Conservation (phyloP, 2,888 invertebrate species). For the Cylindroiulus punctatus region DNA sequence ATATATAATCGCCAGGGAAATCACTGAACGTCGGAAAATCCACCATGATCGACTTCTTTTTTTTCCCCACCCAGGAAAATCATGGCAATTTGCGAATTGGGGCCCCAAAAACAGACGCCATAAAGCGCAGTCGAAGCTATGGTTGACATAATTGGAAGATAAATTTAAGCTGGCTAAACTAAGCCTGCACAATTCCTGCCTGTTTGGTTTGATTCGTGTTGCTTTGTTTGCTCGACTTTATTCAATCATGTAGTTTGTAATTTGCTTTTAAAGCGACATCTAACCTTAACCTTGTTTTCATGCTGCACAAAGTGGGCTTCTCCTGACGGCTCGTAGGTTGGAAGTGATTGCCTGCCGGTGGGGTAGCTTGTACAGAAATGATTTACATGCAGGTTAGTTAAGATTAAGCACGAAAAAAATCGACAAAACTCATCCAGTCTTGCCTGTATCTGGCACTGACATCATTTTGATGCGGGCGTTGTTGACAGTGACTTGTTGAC, state of each 20-base stretch:
- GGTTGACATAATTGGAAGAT: conserved; percentile 32
- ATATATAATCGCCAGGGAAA: conserved; percentile 6
- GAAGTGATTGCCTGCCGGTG: too few relatives aligned
- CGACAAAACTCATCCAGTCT: too few relatives aligned
- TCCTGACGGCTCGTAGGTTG: too few relatives aligned
- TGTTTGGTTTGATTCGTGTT: background rate
- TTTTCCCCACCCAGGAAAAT: background rate
- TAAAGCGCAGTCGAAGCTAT: background rate
- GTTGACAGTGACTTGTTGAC: too few relatives aligned
- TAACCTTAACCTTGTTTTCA: background rate
- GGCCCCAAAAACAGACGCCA: background rate
- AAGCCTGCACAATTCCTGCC: background rate
- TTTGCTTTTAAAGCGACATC: background rate
- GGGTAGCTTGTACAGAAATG: too few relatives aligned
- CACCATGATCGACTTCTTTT: background rate
- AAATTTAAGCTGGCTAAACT: conserved; percentile 6
- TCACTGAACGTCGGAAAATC: background rate
- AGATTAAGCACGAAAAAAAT: too few relatives aligned
- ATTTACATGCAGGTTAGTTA: too few relatives aligned
- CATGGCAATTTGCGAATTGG: conserved; percentile 1
- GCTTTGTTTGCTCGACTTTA: background rate
- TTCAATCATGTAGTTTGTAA: background rate
- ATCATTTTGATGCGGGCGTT: too few relatives aligned
- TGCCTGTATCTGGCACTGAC: too few relatives aligned
- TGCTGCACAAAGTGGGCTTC: too few relatives aligned